Percentiles rank a stretch among this genome's conserved stretches.
These are phyloP conservation scores for Bugula neritina DNA, from an alignment of 2,888 invertebrate species.

Conservation along the genomic window DNA sequence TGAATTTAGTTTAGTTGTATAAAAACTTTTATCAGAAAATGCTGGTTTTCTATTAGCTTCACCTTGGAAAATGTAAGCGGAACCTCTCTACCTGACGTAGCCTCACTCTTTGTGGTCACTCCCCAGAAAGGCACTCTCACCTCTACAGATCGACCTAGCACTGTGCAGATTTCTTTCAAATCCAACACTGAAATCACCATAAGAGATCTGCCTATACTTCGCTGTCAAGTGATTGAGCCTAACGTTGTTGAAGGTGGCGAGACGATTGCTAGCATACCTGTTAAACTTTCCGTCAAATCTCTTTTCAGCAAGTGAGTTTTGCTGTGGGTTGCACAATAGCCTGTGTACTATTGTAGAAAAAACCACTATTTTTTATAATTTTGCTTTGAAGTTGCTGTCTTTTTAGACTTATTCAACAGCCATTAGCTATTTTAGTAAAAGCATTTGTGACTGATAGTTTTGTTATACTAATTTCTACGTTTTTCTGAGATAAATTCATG, in stretches of 20 bases:
- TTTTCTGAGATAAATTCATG: too few relatives aligned
- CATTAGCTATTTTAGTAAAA: too few relatives aligned
- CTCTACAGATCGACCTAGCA: slow-evolving; percentile 47
- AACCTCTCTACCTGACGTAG: slow-evolving; percentile 38
- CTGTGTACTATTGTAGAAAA: too few relatives aligned
- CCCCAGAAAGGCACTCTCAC: slow-evolving; percentile 45
- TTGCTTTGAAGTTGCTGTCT: too few relatives aligned
- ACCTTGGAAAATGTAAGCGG: slow-evolving; percentile 43
- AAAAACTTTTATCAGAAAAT: too few relatives aligned
- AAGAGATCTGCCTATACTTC: slow-evolving; percentile 49
- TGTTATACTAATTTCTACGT: too few relatives aligned
- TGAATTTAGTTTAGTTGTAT: too few relatives aligned
- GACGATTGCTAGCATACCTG: slow-evolving; percentile 53
- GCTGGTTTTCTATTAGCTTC: too few relatives aligned
- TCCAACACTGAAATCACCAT: slow-evolving; percentile 46
- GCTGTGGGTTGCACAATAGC: too few relatives aligned
- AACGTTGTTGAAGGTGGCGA: slow-evolving; percentile 47
- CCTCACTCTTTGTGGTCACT: slow-evolving; percentile 44
- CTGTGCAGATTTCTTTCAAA: slow-evolving; percentile 48
- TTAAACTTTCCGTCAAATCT: slow-evolving; percentile 51
- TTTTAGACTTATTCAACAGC: too few relatives aligned
- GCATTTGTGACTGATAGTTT: too few relatives aligned
- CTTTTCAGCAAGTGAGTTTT: slow-evolving; percentile 52
- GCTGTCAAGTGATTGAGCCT: slow-evolving; percentile 52
- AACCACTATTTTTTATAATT: too few relatives aligned